Evolutionary conservation across 2,113 vertebrate genomes (phyloP), one percentile per base, ranked within the genome.

Genomic region (Pachycephala philippinensis): DNA sequence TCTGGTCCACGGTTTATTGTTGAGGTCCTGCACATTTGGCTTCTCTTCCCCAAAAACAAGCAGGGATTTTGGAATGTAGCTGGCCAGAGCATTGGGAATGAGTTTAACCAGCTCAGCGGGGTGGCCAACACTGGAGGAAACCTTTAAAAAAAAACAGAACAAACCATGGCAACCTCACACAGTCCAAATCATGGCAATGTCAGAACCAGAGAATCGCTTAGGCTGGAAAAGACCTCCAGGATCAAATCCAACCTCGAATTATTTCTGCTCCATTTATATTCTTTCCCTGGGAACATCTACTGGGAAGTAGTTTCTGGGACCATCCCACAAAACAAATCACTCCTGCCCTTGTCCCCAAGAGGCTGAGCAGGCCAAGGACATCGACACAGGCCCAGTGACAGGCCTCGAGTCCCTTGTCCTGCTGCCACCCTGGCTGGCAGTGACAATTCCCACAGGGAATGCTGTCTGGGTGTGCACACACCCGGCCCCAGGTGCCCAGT

Each of bases 21-120:
- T 97, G 90, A 98, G 91, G 30, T 98, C 96, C 54, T 94, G 27
- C 26, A 98, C 7, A 5, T 13, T 77, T 17, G 96, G 96, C 60
- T 74, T 82, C 42, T 95, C 70, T 4, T 91, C 81, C 53, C 80
- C 94, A 65, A 91, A 97, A 78, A 91, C 82, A 13, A 97, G 94
- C 61, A 92, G 40, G 12, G 88, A 76, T 75, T 90, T 96, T 1
- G 97, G 97, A 49, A 97, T 75, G 49, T 84, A 96, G 15, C 49
- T 50, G 53, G 79, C 90, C 96, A 98, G 83, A 61, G 64, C 45
- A 15, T 23, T 49, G 14, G 97, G 97, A 33, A 93, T 56, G 15
- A 30, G 33, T 57, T 65, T 91, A 7, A 98, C 89, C 82, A 98
- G 80, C 23, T 92, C 95, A 69, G 49, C 8, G 1, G 96, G 82